Evolutionary conservation across 2,797 vertebrate species (phyloP).

Genomic region (Gila robusta): DNA sequence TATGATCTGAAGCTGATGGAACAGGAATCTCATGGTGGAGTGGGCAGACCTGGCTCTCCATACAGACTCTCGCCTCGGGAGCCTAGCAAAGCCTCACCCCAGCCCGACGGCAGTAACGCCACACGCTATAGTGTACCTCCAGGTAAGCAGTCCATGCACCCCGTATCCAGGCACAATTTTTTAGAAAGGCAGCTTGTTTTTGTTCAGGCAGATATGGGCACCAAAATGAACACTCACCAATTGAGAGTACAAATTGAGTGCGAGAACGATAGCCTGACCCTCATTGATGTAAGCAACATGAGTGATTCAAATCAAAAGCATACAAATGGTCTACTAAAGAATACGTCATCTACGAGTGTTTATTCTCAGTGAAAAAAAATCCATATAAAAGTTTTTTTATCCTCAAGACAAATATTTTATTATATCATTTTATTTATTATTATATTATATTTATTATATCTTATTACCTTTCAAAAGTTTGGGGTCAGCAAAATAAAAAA

Average conservation of each 20-base stretch:
- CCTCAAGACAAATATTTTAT: too few species aligned
- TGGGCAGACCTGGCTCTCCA: constrained; percentile 86
- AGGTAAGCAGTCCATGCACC: constrained; percentile 76
- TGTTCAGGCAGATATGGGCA: not conserved
- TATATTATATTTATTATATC: too few species aligned
- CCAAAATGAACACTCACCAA: not conserved
- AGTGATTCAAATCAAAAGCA: not conserved
- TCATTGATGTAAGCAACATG: not conserved
- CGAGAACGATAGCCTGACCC: not conserved
- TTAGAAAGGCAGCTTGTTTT: not conserved
- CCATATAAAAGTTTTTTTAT: not conserved
- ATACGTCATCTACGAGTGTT: not conserved
- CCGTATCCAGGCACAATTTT: not conserved
- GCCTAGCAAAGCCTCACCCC: constrained; percentile 85
- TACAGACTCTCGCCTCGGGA: constrained; percentile 89
- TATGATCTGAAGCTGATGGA: constrained; percentile 90
- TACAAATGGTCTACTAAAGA: not conserved
- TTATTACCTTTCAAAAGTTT: not conserved
- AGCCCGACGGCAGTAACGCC: constrained; percentile 81
- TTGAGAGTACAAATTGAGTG: not conserved
- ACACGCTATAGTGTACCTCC: constrained; percentile 88
- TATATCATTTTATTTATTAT: too few species aligned
- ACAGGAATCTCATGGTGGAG: constrained; percentile 81
- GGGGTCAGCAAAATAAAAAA: too few species aligned
- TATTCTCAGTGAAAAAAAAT: not conserved